Evolutionary conservation across 2,888 invertebrate genomes (phyloP).

Genomic region (Rutpela maculata): DNA sequence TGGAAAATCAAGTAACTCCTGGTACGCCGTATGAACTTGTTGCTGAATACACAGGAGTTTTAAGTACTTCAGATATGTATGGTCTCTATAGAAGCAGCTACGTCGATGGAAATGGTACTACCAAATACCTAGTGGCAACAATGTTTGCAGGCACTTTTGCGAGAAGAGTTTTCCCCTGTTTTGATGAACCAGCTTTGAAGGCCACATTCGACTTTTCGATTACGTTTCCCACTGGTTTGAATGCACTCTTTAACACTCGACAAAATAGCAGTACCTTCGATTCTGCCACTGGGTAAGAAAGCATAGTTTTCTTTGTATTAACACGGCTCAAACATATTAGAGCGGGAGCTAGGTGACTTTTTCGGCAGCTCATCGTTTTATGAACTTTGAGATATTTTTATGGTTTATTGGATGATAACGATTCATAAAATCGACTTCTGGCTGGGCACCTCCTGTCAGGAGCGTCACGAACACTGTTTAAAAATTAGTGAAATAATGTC

Average conservation of each 20-base stretch:
- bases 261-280: conserved; percentile 1
- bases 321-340: not conserved
- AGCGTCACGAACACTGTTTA: no score
- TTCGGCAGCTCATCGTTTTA: no score
- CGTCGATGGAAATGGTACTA: conserved; percentile 37
- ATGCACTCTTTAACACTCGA: conserved; percentile 54
- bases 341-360: no score
- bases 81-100: conserved; percentile 75
- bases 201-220: conserved; percentile 77
- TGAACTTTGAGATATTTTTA: no score
- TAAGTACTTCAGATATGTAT: conserved; percentile 68
- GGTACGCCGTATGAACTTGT: conserved; percentile 23
- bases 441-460: no score
- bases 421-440: no score
- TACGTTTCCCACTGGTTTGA: conserved; percentile 72
- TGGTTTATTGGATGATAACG: no score
- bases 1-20: conserved; percentile 6
- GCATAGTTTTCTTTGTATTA: not conserved
- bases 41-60: conserved; percentile 34
- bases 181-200: conserved; percentile 83
- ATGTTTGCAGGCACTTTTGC: conserved; percentile 83
- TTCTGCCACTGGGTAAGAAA: conserved; percentile 6
- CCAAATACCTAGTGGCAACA: conserved; percentile 79
- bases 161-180: conserved; percentile 85
- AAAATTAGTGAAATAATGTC: no score